Conservation (phyloP, 2,797 vertebrate species). For the Anguilla megastoma region DNA sequence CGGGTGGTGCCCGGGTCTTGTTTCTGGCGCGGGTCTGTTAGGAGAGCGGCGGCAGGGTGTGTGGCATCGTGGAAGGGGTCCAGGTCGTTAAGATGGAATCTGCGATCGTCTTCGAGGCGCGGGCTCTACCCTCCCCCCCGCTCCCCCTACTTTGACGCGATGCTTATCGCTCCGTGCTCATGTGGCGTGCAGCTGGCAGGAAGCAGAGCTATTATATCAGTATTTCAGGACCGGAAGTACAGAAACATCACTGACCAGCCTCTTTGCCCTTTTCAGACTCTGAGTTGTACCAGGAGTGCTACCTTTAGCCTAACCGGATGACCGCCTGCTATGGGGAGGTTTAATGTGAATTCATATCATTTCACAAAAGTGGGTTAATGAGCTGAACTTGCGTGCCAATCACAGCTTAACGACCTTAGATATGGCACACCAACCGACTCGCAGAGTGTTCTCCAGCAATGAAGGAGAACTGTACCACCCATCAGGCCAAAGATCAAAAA, state of each 20-base stretch:
- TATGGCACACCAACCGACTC: neutral
- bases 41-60: slow-evolving; percentile 48
- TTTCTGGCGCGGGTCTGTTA: slow-evolving; percentile 42
- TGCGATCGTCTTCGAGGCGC: slow-evolving; percentile 47
- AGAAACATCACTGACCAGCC: slow-evolving; percentile 51
- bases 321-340: slow-evolving; percentile 31
- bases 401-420: neutral
- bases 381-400: slow-evolving; percentile 39
- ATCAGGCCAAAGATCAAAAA: neutral
- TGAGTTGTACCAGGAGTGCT: slow-evolving; percentile 38
- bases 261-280: slow-evolving; percentile 34
- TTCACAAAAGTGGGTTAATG: slow-evolving; percentile 46
- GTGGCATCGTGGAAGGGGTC: slow-evolving; percentile 50
- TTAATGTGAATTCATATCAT: slow-evolving; percentile 34
- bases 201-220: slow-evolving; percentile 37
- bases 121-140: slow-evolving; percentile 38
- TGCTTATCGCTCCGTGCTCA: slow-evolving; percentile 50
- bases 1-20: slow-evolving; percentile 39
- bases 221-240: slow-evolving; percentile 42
- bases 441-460: neutral
- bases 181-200: slow-evolving; percentile 40
- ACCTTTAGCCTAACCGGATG: slow-evolving; percentile 33
- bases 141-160: slow-evolving; percentile 43
- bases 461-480: neutral
- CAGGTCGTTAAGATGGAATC: slow-evolving; percentile 59